Percentiles rank a stretch among this genome's conserved stretches.
phyloP scores from a whole-genome alignment of 35 echinoderm and acorn worm species.

The Acanthaster planci region DNA sequence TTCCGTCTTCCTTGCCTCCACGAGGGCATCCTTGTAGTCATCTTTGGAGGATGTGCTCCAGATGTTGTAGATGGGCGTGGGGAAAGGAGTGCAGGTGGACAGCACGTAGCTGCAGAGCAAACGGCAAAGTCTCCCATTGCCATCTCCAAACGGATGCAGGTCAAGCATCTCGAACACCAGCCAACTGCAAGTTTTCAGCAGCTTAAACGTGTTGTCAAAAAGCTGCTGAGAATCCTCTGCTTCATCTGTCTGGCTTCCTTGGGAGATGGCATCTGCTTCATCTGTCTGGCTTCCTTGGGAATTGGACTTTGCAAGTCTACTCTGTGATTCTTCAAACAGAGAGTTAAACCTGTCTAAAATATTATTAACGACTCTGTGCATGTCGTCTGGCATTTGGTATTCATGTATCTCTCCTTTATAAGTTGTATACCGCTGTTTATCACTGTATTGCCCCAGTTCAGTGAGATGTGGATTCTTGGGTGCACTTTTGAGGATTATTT shows the following conservation, averaged over 20 bases:
- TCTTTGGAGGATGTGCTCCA: background rate
- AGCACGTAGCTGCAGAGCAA: slow-evolving; percentile 8
- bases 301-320: too few relatives aligned
- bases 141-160: slow-evolving; percentile 19
- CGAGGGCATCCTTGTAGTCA: background rate
- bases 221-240: background rate
- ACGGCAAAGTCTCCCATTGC: background rate
- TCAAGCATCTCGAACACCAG: slow-evolving; percentile 14
- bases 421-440: background rate
- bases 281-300: too few relatives aligned
- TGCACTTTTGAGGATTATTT: background rate
- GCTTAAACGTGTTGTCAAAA: too few relatives aligned
- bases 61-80: background rate
- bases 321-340: background rate
- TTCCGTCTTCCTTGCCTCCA: background rate
- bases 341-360: slow-evolving; percentile 4
- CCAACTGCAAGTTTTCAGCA: background rate
- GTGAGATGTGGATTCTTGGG: background rate
- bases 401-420: background rate
- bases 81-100: background rate
- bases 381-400: background rate
- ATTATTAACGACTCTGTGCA: background rate
- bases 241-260: background rate
- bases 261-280: background rate
- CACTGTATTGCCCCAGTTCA: background rate